Conservation (phyloP, 2,797 vertebrate species). For the Mallotus villosus region DNA sequence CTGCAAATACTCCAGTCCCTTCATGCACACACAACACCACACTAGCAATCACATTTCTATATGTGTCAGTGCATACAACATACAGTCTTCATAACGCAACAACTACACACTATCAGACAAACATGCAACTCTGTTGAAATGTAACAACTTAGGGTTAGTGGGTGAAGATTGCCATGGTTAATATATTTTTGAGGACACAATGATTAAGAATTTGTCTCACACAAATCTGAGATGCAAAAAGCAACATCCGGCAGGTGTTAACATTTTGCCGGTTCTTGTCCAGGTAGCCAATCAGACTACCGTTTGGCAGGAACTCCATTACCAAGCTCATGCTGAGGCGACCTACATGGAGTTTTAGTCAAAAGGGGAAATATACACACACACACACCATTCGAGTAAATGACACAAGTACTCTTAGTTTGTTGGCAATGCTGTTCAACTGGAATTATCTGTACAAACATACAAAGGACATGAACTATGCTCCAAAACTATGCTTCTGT, state of each 20-base stretch:
- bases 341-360: conserved; percentile 65
- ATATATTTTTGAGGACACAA: background rate
- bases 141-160: background rate
- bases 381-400: too few relatives aligned
- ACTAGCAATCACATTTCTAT: background rate
- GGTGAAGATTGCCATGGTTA: too few relatives aligned
- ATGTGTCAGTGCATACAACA: background rate
- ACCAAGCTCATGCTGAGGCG: conserved; percentile 85
- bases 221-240: conserved; percentile 94
- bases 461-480: too few relatives aligned
- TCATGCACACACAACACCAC: background rate
- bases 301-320: conserved; percentile 91
- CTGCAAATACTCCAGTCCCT: conserved; percentile 96
- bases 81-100: too few relatives aligned
- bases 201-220: conserved; percentile 1
- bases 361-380: background rate
- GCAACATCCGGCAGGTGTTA: conserved; percentile 73
- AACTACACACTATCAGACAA: too few relatives aligned
- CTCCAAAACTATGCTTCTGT: too few relatives aligned
- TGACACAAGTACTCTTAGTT: background rate
- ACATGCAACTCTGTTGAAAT: background rate
- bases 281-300: conserved; percentile 87
- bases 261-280: conserved; percentile 76
- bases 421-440: too few relatives aligned
- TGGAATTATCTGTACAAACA: background rate